These are phyloP conservation scores for Apaloderma vittatum DNA, from an alignment of 2,113 vertebrate genomes.

Conservation along the genomic window DNA sequence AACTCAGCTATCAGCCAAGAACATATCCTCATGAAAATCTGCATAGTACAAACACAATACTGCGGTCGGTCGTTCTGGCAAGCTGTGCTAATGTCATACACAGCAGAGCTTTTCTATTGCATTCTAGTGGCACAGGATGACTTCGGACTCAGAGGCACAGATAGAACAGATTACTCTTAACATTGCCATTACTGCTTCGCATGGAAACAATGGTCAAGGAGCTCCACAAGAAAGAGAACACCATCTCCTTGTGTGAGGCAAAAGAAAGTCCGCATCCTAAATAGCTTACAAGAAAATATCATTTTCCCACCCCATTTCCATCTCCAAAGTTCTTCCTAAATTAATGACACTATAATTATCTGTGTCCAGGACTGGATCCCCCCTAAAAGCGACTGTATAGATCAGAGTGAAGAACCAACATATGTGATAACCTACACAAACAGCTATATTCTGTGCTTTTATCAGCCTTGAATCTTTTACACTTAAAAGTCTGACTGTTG, in stretches of 20 bases:
- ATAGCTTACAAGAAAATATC: background rate
- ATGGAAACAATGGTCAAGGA: background rate
- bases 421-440: background rate
- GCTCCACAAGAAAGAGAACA: background rate
- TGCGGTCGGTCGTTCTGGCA: background rate
- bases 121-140: slow-evolving; percentile 3
- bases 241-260: background rate
- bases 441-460: background rate
- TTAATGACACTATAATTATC: background rate
- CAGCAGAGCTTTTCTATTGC: slow-evolving; percentile 12
- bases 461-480: background rate
- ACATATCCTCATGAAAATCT: slow-evolving; percentile 13
- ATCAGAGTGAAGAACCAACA: background rate
- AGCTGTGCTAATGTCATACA: background rate
- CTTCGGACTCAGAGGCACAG: background rate
- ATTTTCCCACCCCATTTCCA: background rate
- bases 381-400: background rate
- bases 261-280: background rate
- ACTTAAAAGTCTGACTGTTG: background rate
- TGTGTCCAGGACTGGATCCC: background rate
- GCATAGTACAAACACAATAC: background rate
- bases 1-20: slow-evolving; percentile 22
- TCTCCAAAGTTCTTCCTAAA: background rate
- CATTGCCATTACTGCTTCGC: background rate
- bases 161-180: background rate